Conservation (phyloP, 2,797 vertebrate genomes). For the Pantherophis vulpinus region DNA sequence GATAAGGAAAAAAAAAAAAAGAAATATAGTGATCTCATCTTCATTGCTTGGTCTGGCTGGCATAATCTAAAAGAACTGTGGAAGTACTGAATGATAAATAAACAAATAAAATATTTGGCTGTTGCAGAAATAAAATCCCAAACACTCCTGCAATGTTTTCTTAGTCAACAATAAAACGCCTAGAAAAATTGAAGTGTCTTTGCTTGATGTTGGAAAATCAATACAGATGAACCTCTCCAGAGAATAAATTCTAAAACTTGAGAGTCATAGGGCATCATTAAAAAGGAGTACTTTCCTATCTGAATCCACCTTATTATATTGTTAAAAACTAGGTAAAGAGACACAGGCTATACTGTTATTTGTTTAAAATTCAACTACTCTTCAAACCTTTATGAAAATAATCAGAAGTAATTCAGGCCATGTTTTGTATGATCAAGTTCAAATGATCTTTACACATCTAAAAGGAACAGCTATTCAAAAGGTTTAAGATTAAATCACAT, state of each 20-base stretch:
- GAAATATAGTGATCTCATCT: neutral
- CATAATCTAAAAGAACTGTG: neutral
- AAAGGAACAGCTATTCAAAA: neutral
- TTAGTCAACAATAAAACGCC: neutral
- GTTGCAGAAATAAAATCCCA: neutral
- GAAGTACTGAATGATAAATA: neutral
- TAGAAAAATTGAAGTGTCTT: neutral
- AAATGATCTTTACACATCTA: conserved; percentile 9
- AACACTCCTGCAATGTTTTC: neutral
- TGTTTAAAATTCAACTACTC: neutral
- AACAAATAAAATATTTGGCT: neutral
- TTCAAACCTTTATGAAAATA: neutral
- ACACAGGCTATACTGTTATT: neutral
- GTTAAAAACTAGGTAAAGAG: neutral
- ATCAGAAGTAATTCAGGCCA: neutral
- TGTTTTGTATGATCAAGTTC: neutral
- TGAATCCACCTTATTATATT: neutral
- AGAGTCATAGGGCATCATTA: neutral
- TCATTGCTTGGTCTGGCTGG: neutral
- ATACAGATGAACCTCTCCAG: neutral
- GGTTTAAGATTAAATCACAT: neutral
- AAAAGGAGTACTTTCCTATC: neutral
- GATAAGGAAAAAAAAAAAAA: neutral
- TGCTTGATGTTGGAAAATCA: neutral
- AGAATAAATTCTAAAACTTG: neutral